Evolutionary conservation across 2,888 invertebrate species (phyloP).

Genomic region (Volucella inflata): DNA sequence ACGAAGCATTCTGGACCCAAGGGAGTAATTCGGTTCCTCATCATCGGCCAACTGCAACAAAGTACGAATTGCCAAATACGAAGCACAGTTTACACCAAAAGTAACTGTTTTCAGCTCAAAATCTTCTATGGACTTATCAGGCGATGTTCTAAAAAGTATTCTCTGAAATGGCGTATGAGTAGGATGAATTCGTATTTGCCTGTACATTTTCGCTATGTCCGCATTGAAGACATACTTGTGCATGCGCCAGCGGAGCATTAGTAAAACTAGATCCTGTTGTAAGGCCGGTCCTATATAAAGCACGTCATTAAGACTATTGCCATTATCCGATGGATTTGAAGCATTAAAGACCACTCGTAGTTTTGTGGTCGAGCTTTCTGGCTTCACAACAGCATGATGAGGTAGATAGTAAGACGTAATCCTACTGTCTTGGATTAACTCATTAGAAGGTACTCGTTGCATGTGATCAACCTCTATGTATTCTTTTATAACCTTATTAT

Average conservation of each 20-base stretch:
- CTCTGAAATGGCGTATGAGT: constrained; percentile 72
- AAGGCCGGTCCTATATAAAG: constrained; percentile 75
- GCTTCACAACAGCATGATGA: constrained; percentile 55
- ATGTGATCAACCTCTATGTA: constrained; percentile 25
- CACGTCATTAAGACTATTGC: constrained; percentile 58
- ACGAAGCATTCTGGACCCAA: constrained; percentile 43
- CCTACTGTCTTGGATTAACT: neutral
- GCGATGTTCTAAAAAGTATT: constrained; percentile 66
- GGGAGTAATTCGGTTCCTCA: constrained; percentile 17
- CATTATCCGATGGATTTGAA: constrained; percentile 69
- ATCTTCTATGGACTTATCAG: constrained; percentile 30
- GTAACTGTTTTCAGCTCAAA: constrained; percentile 66
- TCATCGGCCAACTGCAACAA: constrained; percentile 61
- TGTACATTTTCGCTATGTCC: constrained; percentile 77
- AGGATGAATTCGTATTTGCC: constrained; percentile 68
- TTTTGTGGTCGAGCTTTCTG: constrained; percentile 69
- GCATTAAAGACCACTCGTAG: constrained; percentile 77
- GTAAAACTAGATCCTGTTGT: constrained; percentile 70
- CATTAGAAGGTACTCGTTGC: constrained; percentile 10
- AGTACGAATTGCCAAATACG: constrained; percentile 59
- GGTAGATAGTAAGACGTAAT: constrained; percentile 37
- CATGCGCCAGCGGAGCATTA: too few relatives aligned
- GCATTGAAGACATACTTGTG: too few relatives aligned
- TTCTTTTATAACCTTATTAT: constrained; percentile 9
- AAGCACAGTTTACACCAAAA: constrained; percentile 62